These are phyloP conservation scores for Hydrotaea diabolus DNA, from an alignment of 2,888 invertebrate species.

Conservation along the genomic window DNA sequence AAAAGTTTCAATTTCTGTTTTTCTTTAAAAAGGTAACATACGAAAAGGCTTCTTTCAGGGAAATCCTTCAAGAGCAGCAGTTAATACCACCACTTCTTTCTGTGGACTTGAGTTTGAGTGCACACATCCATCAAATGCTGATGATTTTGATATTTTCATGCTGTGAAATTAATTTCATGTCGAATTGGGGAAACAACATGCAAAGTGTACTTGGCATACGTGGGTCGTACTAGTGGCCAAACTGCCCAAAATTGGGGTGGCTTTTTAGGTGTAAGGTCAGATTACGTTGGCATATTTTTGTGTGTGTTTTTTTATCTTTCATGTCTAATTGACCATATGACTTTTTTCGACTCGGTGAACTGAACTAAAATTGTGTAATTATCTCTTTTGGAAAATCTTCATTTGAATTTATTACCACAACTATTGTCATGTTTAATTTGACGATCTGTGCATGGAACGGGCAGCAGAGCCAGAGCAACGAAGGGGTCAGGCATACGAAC, in stretches of 20 bases:
- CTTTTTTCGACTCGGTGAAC: background rate
- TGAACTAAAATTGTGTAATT: constrained; percentile 29
- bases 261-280: background rate
- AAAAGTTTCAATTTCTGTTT: background rate
- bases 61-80: background rate
- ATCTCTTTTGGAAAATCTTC: constrained; percentile 4
- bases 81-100: background rate
- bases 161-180: background rate
- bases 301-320: background rate
- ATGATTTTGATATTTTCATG: background rate
- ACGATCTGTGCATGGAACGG: background rate
- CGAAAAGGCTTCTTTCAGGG: background rate
- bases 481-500: background rate
- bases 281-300: background rate
- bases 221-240: background rate
- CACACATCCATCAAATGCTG: background rate
- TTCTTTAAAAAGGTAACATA: background rate
- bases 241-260: background rate
- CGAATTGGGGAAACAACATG: background rate
- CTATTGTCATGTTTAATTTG: constrained; percentile 20
- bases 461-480: no score
- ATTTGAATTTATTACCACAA: constrained; percentile 29
- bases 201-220: background rate
- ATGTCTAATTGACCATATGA: no score
- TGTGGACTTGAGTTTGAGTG: background rate